Conservation (phyloP, 2,797 vertebrate species). For the Hippoglossus hippoglossus region DNA sequence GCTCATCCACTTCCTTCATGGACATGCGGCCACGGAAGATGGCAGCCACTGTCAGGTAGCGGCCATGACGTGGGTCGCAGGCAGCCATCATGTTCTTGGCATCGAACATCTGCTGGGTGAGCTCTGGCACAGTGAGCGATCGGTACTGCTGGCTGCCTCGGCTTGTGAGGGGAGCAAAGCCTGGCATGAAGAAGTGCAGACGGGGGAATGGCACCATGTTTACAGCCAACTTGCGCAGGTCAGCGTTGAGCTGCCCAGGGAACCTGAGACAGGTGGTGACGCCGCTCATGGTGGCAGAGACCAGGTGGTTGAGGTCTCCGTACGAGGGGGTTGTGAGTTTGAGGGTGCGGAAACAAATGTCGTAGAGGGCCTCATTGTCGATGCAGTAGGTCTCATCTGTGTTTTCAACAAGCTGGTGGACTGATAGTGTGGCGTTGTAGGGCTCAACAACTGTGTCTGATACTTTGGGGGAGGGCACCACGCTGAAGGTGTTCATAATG, state of each 20-base stretch:
- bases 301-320: conserved; percentile 87
- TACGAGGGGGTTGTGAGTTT: conserved; percentile 88
- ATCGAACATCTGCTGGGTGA: conserved; percentile 89
- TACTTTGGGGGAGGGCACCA: conserved; percentile 88
- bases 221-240: conserved; percentile 86
- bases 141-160: conserved; percentile 89
- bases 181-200: conserved; percentile 89
- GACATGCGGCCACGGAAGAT: conserved; percentile 90
- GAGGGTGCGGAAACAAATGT: conserved; percentile 89
- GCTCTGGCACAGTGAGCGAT: conserved; percentile 85
- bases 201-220: conserved; percentile 91
- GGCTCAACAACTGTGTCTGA: conserved; percentile 89
- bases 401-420: conserved; percentile 89
- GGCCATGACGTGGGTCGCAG: conserved; percentile 87
- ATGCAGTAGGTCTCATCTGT: conserved; percentile 89
- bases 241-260: conserved; percentile 88
- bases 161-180: conserved; percentile 88
- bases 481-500: conserved; percentile 89
- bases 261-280: conserved; percentile 89
- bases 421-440: conserved; percentile 87
- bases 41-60: conserved; percentile 86
- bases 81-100: conserved; percentile 91
- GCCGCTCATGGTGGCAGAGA: conserved; percentile 88
- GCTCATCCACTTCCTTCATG: conserved; percentile 90
- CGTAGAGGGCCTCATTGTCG: conserved; percentile 87